These are phyloP conservation scores for Platichthys stellatus DNA, from an alignment of 2,113 vertebrate genomes.

Conservation along the genomic window DNA sequence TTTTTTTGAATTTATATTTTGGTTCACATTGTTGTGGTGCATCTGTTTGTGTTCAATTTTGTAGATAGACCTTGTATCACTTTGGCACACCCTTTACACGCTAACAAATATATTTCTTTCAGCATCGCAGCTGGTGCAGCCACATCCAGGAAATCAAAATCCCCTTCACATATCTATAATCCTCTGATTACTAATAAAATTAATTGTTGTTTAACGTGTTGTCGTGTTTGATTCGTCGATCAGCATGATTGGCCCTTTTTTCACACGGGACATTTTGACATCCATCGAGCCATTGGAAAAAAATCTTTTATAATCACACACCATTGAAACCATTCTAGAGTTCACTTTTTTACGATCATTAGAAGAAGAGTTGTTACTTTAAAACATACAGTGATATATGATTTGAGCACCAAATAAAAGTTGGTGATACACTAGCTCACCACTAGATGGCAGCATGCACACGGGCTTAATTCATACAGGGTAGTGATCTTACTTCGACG, in stretches of 20 bases:
- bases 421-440: neutral
- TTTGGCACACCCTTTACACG: conserved; percentile 34
- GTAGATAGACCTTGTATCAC: conserved; percentile 39
- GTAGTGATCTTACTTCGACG: neutral
- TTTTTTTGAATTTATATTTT: conserved; percentile 11
- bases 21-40: conserved; percentile 7
- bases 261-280: neutral
- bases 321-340: neutral
- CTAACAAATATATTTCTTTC: conserved; percentile 35
- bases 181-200: conserved; percentile 58
- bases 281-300: too few species aligned
- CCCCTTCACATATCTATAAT: conserved; percentile 48
- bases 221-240: neutral
- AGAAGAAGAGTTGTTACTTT: too few species aligned
- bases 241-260: neutral
- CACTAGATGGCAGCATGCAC: conserved; percentile 56
- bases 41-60: conserved; percentile 36
- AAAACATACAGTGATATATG: too few species aligned
- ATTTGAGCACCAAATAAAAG: neutral
- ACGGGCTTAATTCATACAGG: neutral
- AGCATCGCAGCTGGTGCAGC: conserved; percentile 33
- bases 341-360: too few species aligned
- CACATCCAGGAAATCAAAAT: conserved; percentile 41
- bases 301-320: neutral
- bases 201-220: conserved; percentile 46